Conservation (phyloP, 1,140 invertebrate genomes). For the Lasioglossum albipes region DNA sequence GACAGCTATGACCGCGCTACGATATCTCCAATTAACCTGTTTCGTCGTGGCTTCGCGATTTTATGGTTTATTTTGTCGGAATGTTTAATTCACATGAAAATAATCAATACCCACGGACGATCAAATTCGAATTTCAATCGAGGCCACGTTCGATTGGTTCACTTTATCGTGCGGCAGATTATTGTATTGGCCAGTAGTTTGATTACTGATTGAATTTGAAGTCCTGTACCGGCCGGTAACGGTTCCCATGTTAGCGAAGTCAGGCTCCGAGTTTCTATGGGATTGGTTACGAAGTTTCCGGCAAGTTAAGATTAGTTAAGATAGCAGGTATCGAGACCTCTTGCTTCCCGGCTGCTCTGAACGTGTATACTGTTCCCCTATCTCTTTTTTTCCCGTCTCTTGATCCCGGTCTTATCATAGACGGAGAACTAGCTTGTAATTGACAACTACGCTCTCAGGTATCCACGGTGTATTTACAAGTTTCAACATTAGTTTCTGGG, state of each 20-base stretch:
- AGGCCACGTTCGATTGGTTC: not conserved
- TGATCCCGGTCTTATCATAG: too few species aligned
- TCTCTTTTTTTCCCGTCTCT: not conserved
- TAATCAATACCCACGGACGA: not conserved
- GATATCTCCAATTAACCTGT: too few species aligned
- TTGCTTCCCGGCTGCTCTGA: not conserved
- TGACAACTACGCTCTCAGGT: not conserved
- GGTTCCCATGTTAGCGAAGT: conserved; percentile 13
- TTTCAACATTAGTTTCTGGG: conserved; percentile 5
- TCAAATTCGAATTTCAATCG: not conserved
- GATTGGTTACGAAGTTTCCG: conserved; percentile 41
- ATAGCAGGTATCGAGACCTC: conserved; percentile 24
- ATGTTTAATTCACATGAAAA: not conserved
- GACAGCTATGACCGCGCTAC: too few species aligned
- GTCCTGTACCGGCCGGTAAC: conserved; percentile 12
- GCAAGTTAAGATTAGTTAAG: conserved; percentile 54
- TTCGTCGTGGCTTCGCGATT: too few species aligned
- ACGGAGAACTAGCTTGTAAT: conserved; percentile 1
- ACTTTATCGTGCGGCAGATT: conserved; percentile 10
- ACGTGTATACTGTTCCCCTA: not conserved
- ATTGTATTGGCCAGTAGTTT: conserved; percentile 36
- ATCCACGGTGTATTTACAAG: conserved; percentile 7
- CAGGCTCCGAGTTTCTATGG: conserved; percentile 15
- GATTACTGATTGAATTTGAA: conserved; percentile 31
- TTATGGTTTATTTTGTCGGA: too few species aligned